Conservation (phyloP, 2,888 invertebrate species). For the Euzophera pinguis region DNA sequence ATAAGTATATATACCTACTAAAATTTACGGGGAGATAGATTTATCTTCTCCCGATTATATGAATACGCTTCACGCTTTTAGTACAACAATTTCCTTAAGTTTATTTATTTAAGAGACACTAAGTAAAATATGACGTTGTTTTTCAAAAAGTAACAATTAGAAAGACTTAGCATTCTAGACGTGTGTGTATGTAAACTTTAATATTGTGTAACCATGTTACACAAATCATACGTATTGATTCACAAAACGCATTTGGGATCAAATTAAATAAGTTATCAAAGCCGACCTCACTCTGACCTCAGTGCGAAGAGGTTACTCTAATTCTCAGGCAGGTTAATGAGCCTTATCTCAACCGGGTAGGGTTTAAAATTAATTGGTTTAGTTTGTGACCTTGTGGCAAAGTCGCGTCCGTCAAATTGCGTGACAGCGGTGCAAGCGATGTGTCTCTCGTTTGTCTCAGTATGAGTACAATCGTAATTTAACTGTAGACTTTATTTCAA, state of each 20-base stretch:
- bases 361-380: slow-evolving; percentile 15
- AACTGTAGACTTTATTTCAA: too few relatives aligned
- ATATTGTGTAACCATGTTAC: neutral
- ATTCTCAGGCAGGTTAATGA: slow-evolving; percentile 13
- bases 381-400: slow-evolving; percentile 35
- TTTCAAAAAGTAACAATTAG: too few relatives aligned
- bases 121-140: too few relatives aligned
- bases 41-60: too few relatives aligned
- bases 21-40: too few relatives aligned
- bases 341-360: slow-evolving; percentile 14
- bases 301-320: slow-evolving; percentile 37
- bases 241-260: slow-evolving; percentile 23
- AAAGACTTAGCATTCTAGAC: too few relatives aligned
- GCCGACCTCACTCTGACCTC: slow-evolving; percentile 53
- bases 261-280: slow-evolving; percentile 34
- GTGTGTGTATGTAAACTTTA: too few relatives aligned
- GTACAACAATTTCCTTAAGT: too few relatives aligned
- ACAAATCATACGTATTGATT: slow-evolving; percentile 18
- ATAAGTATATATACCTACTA: too few relatives aligned
- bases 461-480: too few relatives aligned
- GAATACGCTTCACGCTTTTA: too few relatives aligned
- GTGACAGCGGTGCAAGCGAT: slow-evolving; percentile 23
- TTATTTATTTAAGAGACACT: too few relatives aligned
- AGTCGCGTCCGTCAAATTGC: slow-evolving; percentile 15
- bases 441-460: slow-evolving; percentile 28